Evolutionary conservation across 2,113 vertebrate genomes (phyloP).

Genomic region (Delphinus delphis): DNA sequence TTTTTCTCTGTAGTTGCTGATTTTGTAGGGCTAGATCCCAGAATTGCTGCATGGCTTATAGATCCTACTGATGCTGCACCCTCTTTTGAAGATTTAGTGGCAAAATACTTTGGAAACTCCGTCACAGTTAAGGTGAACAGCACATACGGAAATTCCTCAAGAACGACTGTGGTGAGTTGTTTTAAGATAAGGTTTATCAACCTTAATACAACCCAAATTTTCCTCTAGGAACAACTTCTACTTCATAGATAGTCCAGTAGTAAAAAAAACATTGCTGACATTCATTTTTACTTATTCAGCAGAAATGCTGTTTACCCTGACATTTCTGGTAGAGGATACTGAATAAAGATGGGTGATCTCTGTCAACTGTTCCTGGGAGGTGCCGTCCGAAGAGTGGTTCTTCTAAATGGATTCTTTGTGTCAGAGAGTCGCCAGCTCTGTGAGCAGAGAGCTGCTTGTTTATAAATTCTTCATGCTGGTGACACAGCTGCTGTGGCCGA

Average conservation of each 20-base stretch:
- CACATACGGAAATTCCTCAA: slow-evolving; percentile 30
- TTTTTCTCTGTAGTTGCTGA: slow-evolving; percentile 82
- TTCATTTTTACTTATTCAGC: background rate
- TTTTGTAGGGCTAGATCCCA: slow-evolving; percentile 89
- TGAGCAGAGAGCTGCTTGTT: background rate
- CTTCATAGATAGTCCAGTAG: background rate
- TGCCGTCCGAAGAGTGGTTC: background rate
- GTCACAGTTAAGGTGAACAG: slow-evolving; percentile 11
- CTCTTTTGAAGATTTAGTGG: slow-evolving; percentile 88
- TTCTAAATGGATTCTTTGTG: background rate
- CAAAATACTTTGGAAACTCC: slow-evolving; percentile 83
- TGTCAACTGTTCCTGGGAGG: background rate
- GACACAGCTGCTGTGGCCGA: rapidly evolving
- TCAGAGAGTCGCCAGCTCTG: background rate
- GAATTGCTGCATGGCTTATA: slow-evolving; percentile 92
- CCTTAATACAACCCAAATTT: background rate
- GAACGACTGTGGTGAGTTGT: slow-evolving; percentile 80
- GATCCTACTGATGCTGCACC: slow-evolving; percentile 88
- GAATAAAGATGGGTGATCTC: background rate
- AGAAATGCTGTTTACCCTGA: background rate
- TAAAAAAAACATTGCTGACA: background rate
- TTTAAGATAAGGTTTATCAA: slow-evolving; percentile 10
- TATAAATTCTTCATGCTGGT: background rate
- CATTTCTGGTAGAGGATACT: background rate
- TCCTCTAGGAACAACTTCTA: background rate